Evolutionary conservation across 1,140 invertebrate genomes (phyloP).

Genomic region (Drosophila erecta): DNA sequence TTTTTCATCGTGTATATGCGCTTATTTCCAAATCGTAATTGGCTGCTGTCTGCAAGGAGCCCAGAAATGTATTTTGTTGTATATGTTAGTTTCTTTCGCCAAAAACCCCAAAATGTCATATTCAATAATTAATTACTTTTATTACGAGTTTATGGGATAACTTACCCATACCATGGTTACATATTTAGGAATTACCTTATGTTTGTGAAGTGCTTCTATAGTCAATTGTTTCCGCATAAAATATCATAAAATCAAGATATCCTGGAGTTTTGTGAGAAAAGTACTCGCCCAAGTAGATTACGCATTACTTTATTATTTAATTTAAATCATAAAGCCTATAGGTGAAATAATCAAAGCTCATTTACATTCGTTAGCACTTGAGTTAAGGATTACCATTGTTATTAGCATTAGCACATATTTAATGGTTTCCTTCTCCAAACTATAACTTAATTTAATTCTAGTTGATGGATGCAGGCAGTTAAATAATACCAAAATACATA

Average conservation of each 20-base stretch:
- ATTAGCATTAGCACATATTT: slow-evolving; percentile 26
- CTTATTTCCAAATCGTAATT: slow-evolving; percentile 41
- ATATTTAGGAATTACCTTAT: slow-evolving; percentile 22
- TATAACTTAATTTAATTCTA: slow-evolving; percentile 39
- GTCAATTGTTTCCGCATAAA: slow-evolving; percentile 37
- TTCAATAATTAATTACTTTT: slow-evolving; percentile 16
- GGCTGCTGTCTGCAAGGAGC: slow-evolving; percentile 28
- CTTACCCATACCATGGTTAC: slow-evolving; percentile 9
- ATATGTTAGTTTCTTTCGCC: slow-evolving; percentile 40
- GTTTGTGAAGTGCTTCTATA: slow-evolving; percentile 39
- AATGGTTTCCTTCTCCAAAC: slow-evolving; percentile 17
- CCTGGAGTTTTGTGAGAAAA: slow-evolving; percentile 8
- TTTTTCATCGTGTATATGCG: slow-evolving; percentile 27
- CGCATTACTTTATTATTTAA: slow-evolving; percentile 12
- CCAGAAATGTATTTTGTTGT: slow-evolving; percentile 50
- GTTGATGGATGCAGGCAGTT: slow-evolving; percentile 3
- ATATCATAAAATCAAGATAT: slow-evolving; percentile 1
- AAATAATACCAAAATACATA: slow-evolving; percentile 20
- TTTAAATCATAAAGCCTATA: slow-evolving; percentile 61
- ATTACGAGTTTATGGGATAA: slow-evolving; percentile 19
- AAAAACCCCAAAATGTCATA: slow-evolving; percentile 33
- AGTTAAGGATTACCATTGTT: slow-evolving; percentile 24
- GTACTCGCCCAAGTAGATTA: slow-evolving; percentile 6
- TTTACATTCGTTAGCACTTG: slow-evolving; percentile 30
- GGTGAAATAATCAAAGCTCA: slow-evolving; percentile 53